Evolutionary conservation across 2,113 vertebrate genomes (phyloP).

Genomic region (Pollimyrus isidori): DNA sequence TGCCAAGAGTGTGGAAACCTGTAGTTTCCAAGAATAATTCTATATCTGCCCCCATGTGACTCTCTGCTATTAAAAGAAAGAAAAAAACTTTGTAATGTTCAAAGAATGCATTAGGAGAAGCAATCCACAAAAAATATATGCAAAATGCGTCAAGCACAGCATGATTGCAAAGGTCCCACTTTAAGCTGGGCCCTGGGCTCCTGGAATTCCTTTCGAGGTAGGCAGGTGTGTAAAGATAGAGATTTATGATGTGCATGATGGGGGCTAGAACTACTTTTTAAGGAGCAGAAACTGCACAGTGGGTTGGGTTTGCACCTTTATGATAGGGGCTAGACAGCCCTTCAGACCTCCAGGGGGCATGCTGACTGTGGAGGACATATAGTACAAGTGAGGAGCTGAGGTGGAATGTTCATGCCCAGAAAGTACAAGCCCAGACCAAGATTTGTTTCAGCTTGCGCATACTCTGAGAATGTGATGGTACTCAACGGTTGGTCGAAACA

Average conservation of each 20-base stretch:
- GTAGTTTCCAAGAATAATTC: not conserved
- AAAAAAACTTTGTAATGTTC: conserved; percentile 12
- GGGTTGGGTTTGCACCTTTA: not conserved
- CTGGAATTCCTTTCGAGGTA: not conserved
- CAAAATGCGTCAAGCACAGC: not conserved
- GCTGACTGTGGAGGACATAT: not conserved
- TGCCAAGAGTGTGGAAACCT: conserved; percentile 9
- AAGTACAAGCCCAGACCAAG: not conserved
- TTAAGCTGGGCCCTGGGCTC: not conserved
- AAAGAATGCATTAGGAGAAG: not conserved
- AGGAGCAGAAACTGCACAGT: not conserved
- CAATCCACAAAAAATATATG: not conserved
- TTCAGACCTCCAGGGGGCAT: not conserved
- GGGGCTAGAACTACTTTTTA: not conserved
- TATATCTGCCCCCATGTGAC: not conserved
- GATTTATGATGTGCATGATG: not conserved
- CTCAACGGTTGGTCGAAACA: not conserved
- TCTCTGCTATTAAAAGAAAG: not conserved
- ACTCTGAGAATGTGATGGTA: not conserved
- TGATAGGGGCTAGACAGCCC: not conserved
- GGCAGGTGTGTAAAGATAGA: not conserved
- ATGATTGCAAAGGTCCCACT: not conserved
- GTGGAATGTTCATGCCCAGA: not conserved
- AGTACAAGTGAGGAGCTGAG: not conserved
- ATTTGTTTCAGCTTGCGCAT: not conserved